phyloP scores from a whole-genome alignment of 2,113 vertebrate genomes.

The Colaptes auratus region DNA sequence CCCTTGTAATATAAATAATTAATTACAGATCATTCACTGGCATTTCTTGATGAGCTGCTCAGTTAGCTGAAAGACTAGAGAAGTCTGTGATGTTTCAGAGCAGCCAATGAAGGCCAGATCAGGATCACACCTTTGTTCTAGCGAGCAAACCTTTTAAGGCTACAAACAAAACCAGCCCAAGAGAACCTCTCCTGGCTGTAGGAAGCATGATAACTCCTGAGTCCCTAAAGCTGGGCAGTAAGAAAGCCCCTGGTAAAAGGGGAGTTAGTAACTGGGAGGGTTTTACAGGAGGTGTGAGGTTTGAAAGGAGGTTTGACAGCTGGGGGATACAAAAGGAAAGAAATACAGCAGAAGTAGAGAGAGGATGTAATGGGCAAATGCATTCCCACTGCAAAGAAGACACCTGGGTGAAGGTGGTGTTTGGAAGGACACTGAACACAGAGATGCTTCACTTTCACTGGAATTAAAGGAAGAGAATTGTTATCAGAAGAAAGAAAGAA shows the following conservation, averaged over 20 bases:
- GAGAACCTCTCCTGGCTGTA: background rate
- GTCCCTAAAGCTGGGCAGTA: background rate
- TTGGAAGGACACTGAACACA: background rate
- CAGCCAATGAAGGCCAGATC: background rate
- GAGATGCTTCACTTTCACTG: background rate
- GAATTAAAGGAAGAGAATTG: background rate
- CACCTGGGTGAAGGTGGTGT: background rate
- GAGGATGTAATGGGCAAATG: background rate
- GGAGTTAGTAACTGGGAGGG: background rate
- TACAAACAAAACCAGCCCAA: background rate
- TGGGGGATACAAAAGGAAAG: background rate
- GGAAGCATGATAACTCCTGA: background rate
- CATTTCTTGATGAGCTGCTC: background rate
- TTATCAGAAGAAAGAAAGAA: background rate
- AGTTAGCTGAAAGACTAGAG: background rate
- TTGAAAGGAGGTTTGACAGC: background rate
- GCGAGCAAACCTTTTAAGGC: background rate
- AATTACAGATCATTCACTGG: conserved; percentile 25
- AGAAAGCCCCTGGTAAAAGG: background rate
- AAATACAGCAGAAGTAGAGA: background rate
- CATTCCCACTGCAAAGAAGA: background rate
- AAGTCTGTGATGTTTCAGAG: background rate
- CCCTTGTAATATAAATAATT: conserved; percentile 10
- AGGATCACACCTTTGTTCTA: background rate
- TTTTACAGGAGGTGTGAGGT: background rate